Evolutionary conservation across 2,797 vertebrate genomes (phyloP).

Genomic region (Mormyrops attenuatus): DNA sequence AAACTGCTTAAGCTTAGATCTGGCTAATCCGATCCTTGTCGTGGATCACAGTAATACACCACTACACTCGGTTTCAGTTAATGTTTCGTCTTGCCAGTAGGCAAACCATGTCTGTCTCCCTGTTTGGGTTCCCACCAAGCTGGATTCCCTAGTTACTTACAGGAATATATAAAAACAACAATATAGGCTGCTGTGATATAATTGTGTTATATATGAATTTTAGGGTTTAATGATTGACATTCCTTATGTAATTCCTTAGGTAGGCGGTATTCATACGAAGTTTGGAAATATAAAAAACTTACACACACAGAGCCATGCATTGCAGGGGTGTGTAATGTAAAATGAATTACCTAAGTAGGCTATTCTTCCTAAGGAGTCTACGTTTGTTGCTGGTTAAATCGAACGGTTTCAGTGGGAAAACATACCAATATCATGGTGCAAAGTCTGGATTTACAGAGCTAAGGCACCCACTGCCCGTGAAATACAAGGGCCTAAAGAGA

Average conservation of each 20-base stretch:
- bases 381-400: not conserved
- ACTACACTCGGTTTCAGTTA: not conserved
- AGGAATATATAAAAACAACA: not conserved
- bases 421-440: not conserved
- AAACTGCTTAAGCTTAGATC: not conserved
- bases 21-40: not conserved
- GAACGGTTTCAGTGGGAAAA: slow-evolving; percentile 21
- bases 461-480: slow-evolving; percentile 16
- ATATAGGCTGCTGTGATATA: not conserved
- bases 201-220: not conserved
- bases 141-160: not conserved
- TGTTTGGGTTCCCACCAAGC: not conserved
- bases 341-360: not conserved
- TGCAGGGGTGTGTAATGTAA: slow-evolving; percentile 6
- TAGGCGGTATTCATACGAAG: not conserved
- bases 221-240: not conserved
- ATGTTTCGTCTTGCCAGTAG: not conserved
- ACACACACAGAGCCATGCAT: not conserved
- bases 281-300: not conserved
- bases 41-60: not conserved
- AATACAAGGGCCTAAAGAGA: slow-evolving; percentile 29
- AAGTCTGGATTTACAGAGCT: slow-evolving; percentile 21
- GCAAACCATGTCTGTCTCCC: not conserved
- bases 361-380: not conserved
- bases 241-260: not conserved